Percentiles rank a stretch among this genome's conserved stretches.
Evolutionary conservation across 2,113 vertebrate species (phyloP).

Genomic region (Mesembrinibis cayennensis): DNA sequence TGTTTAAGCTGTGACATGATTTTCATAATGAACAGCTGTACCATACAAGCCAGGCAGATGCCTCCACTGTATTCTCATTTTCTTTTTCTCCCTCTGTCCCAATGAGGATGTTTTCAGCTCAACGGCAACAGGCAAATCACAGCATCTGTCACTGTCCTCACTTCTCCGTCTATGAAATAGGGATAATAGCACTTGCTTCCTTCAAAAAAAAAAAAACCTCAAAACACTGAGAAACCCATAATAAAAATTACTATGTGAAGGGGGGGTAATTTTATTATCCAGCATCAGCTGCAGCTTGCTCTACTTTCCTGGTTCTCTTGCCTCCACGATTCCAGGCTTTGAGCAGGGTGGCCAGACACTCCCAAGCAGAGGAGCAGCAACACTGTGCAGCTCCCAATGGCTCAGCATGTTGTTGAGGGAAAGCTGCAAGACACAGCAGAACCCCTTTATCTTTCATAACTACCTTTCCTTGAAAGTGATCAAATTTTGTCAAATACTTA

Average conservation of each 20-base stretch:
- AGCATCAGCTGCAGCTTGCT: slow-evolving; percentile 1
- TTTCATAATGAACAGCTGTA: slow-evolving; percentile 24
- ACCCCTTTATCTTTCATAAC: background rate
- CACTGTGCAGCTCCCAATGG: background rate
- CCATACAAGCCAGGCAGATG: background rate
- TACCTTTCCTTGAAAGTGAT: background rate
- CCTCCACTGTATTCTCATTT: background rate
- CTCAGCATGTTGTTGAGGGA: background rate
- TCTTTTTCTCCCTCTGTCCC: background rate
- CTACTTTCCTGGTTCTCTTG: background rate
- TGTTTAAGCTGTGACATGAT: background rate
- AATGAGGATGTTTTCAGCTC: background rate
- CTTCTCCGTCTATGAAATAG: background rate
- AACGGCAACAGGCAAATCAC: background rate
- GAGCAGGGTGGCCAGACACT: background rate
- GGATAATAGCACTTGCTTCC: background rate
- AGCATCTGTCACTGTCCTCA: background rate
- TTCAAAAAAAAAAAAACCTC: background rate
- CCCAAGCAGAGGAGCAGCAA: background rate
- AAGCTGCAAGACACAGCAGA: background rate
- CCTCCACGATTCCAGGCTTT: background rate
- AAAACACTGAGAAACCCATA: background rate
- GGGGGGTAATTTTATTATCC: background rate
- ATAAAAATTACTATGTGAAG: background rate
- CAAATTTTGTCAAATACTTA: background rate